A percentile compares a stretch with the other conserved stretches of the same genome.
These are phyloP conservation scores for Spodoptera exigua DNA, from an alignment of 2,888 invertebrate genomes.

Conservation along the genomic window DNA sequence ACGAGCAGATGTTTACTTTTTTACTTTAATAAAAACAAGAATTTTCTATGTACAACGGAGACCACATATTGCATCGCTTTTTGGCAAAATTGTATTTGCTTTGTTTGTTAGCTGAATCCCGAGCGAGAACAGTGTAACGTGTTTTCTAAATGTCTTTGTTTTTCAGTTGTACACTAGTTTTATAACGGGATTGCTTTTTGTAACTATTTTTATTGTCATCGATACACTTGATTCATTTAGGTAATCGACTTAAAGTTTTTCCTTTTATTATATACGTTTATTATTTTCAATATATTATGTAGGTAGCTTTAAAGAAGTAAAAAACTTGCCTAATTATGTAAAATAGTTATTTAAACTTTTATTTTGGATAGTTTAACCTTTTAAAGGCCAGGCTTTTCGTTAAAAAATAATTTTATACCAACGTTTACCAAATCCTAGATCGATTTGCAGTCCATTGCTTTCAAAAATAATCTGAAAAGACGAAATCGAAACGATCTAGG, in stretches of 20 bases:
- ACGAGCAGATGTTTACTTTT: constrained; percentile 10
- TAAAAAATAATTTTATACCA: too few species aligned
- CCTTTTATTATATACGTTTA: too few species aligned
- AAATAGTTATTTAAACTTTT: too few species aligned
- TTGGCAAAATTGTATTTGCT: constrained; percentile 26
- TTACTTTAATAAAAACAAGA: constrained; percentile 2
- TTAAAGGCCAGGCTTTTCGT: too few species aligned
- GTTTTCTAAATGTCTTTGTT: neutral
- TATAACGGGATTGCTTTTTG: constrained; percentile 15
- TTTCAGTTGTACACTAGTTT: constrained; percentile 19
- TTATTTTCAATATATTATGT: too few species aligned
- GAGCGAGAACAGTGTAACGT: constrained; percentile 20
- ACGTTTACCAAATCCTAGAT: constrained; percentile 12
- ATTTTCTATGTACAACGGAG: constrained; percentile 9
- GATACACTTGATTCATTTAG: too few species aligned
- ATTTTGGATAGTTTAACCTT: too few species aligned
- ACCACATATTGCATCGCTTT: constrained; percentile 25
- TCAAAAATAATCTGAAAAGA: constrained; percentile 28
- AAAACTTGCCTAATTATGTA: too few species aligned
- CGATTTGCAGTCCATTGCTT: constrained; percentile 14
- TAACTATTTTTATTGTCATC: constrained; percentile 5
- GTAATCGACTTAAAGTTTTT: too few species aligned
- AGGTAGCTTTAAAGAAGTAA: too few species aligned
- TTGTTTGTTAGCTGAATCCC: constrained; percentile 29
- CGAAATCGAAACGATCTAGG: too few species aligned